Base-by-base conservation (phyloP, 2,113 vertebrate genomes). In the Puffinus mauretanicus region DNA sequence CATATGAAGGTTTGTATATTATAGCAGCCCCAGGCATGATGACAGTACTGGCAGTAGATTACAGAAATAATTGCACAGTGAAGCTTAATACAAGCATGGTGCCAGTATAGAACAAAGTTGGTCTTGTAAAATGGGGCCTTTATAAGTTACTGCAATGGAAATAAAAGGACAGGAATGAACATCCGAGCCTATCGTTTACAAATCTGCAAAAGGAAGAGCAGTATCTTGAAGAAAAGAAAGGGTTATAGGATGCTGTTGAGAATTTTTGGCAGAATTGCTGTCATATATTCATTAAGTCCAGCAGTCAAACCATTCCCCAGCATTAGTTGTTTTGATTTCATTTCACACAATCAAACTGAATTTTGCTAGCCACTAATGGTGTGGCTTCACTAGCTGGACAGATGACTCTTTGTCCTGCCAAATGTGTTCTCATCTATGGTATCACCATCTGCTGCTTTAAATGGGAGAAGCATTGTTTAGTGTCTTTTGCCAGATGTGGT, bases 401-500 rank as follows among this genome's bases (percentile, higher is more conserved):
- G 86, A 88, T 72, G 83, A 73, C 64, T 86, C 29, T 49, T 26
- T 62, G 62, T 92, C 67, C 75, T 88, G 66, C 44, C 86, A 94
- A 40, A 80, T 78, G 88, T 47, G 34, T 91, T 83, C 82, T 97
- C 44, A 67, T 88, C 86, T 90, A 10, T 92, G 47, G 61, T 77
- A n/a, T 46, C 34, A 22, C 95, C 96, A 93, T 95, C 95, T 96
- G 94, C 79, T 96, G 5, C 10, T 77, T 66, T 66, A 88, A 94
- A 89, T 25, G 10, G 69, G 73, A 95, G 54, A 52, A 83, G 58
- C 57, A 57, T 92, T 93, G 51, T 67, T 75, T 75, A 67, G 66
- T 52, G 38, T 73, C 61, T 80, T 79, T 52, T 70, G 79, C 91
- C 87, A 91, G 87, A 94, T 90, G 67, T 87, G 83, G 57, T 66